Percentiles rank a stretch among this genome's conserved stretches.
Conservation (phyloP, 2,888 invertebrate genomes). For the Selenia dentaria region DNA sequence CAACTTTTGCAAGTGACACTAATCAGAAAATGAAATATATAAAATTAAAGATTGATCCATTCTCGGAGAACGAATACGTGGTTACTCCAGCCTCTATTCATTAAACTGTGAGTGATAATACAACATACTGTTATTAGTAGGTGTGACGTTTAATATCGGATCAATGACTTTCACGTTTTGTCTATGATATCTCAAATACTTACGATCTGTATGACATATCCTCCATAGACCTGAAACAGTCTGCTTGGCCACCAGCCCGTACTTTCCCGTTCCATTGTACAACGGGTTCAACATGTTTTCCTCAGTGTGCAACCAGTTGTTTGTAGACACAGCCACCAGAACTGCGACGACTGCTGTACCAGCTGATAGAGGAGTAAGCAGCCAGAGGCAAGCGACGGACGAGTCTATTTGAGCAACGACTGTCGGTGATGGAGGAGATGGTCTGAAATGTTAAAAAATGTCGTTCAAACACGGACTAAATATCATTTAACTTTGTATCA, state of each 20-base stretch:
- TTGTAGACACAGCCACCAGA: conserved; percentile 89
- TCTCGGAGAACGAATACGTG: too few relatives aligned
- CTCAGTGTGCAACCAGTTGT: conserved; percentile 94
- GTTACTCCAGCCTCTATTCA: too few relatives aligned
- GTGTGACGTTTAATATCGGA: too few relatives aligned
- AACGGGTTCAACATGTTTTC: conserved; percentile 92
- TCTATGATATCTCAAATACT: too few relatives aligned
- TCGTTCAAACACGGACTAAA: too few relatives aligned
- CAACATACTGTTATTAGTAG: too few relatives aligned
- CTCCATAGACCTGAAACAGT: conserved; percentile 93
- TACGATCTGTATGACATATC: conserved; percentile 91
- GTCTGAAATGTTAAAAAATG: conserved; percentile 56
- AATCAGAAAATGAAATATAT: too few relatives aligned
- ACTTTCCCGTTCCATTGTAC: conserved; percentile 91
- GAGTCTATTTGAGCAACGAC: conserved; percentile 82
- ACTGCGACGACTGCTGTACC: conserved; percentile 89
- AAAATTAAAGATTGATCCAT: too few relatives aligned
- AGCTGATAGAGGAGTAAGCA: conserved; percentile 87
- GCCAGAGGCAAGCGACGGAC: conserved; percentile 86
- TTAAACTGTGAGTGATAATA: too few relatives aligned
- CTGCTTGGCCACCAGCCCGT: conserved; percentile 88
- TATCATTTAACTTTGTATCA: too few relatives aligned
- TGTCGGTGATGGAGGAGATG: conserved; percentile 74
- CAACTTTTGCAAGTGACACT: too few relatives aligned
- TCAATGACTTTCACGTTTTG: too few relatives aligned